These are phyloP conservation scores for Eretmochelys imbricata DNA, from an alignment of 2,113 vertebrate species.

Conservation along the genomic window DNA sequence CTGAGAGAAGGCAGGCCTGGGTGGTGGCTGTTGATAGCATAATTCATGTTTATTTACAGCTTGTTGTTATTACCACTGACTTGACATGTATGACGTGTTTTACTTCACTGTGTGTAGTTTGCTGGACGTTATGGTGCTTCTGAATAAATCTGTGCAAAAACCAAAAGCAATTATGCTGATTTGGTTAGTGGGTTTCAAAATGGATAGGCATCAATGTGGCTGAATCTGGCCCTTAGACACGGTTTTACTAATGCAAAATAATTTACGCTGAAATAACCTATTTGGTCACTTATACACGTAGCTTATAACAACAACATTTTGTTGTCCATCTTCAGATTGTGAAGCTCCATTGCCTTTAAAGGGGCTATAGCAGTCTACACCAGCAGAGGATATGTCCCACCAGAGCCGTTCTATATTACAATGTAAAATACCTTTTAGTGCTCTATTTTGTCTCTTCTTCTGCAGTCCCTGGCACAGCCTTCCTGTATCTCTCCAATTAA, in stretches of 20 bases:
- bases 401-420: background rate
- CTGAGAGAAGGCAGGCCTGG: background rate
- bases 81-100: background rate
- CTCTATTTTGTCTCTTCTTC: conserved; percentile 20
- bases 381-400: background rate
- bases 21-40: background rate
- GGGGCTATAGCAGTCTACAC: background rate
- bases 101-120: rapidly evolving
- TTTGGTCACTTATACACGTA: background rate
- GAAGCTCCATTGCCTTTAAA: background rate
- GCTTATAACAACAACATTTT: background rate
- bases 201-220: background rate
- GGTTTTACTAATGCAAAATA: background rate
- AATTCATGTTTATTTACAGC: background rate
- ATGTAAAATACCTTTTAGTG: background rate
- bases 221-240: background rate
- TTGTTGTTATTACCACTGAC: background rate
- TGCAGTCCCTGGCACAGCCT: background rate
- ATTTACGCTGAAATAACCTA: background rate
- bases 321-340: background rate
- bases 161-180: background rate
- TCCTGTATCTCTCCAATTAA: background rate
- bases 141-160: background rate
- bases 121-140: background rate
- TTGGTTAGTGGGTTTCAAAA: background rate